Evolutionary conservation across 2,797 vertebrate genomes (phyloP).

Genomic region (Amblyraja radiata): DNA sequence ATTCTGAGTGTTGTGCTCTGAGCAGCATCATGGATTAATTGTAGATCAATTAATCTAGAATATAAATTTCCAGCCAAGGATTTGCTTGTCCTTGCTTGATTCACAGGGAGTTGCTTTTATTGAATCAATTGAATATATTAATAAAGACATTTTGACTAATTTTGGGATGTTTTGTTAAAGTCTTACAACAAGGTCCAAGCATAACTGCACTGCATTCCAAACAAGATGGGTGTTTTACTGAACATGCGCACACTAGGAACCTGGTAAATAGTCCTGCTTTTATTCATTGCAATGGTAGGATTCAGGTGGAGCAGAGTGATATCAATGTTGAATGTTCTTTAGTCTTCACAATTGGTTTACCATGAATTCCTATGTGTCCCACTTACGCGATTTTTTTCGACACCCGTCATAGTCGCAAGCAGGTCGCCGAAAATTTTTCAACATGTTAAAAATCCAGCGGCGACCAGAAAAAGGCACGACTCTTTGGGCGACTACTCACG

Average conservation of each 20-base stretch:
- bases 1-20: not conserved
- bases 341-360: not conserved
- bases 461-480: too few relatives aligned
- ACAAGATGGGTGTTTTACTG: too few relatives aligned
- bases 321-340: not conserved
- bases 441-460: too few relatives aligned
- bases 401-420: too few relatives aligned
- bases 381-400: too few relatives aligned
- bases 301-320: not conserved
- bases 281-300: not conserved
- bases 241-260: not conserved
- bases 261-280: not conserved
- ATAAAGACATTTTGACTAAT: not conserved
- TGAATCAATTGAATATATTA: not conserved
- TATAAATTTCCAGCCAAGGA: not conserved
- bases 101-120: not conserved
- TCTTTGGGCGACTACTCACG: too few relatives aligned
- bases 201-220: not conserved
- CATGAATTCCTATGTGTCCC: not conserved
- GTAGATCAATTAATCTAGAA: not conserved
- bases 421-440: too few relatives aligned
- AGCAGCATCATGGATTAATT: not conserved
- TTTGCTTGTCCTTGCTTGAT: not conserved
- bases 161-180: not conserved
- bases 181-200: not conserved